phyloP scores from a whole-genome alignment of 2,888 invertebrate species.

The Netelia inedita region DNA sequence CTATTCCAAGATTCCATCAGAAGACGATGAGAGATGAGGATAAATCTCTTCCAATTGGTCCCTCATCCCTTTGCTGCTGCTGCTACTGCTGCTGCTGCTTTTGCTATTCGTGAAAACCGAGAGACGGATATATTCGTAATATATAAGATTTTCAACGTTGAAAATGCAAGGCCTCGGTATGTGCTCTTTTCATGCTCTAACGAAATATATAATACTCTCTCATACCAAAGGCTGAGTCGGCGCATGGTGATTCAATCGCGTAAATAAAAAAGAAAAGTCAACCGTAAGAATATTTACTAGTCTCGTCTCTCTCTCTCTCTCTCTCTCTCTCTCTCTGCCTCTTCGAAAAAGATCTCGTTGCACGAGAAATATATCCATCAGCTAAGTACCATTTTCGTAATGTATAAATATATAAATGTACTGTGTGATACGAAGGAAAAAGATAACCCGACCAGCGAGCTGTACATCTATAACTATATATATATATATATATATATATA shows the following conservation, averaged over 20 bases:
- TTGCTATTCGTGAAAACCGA: constrained; percentile 18
- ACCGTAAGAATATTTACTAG: constrained; percentile 52
- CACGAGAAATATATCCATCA: constrained; percentile 54
- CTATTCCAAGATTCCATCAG: constrained; percentile 52
- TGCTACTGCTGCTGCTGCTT: background rate
- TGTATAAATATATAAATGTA: constrained; percentile 4
- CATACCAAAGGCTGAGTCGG: constrained; percentile 4
- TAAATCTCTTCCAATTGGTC: constrained; percentile 58
- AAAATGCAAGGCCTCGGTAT: constrained; percentile 59
- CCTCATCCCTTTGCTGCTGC: background rate
- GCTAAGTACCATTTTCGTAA: constrained; percentile 60
- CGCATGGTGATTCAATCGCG: constrained; percentile 58
- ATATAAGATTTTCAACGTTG: constrained; percentile 53
- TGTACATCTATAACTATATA: constrained; percentile 18
- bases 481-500: constrained; percentile 23
- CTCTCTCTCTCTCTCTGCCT: background rate
- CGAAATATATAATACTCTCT: constrained; percentile 20
- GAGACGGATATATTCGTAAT: constrained; percentile 7
- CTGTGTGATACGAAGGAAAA: constrained; percentile 39
- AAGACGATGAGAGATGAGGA: constrained; percentile 58
- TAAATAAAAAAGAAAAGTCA: constrained; percentile 49
- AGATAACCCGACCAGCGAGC: constrained; percentile 36
- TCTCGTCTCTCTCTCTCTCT: background rate
- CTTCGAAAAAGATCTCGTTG: constrained; percentile 3
- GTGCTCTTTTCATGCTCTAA: constrained; percentile 29